Evolutionary conservation across 2,888 invertebrate genomes (phyloP), one percentile per base, ranked within the genome.

Genomic region (Caenorhabditis virilis): DNA sequence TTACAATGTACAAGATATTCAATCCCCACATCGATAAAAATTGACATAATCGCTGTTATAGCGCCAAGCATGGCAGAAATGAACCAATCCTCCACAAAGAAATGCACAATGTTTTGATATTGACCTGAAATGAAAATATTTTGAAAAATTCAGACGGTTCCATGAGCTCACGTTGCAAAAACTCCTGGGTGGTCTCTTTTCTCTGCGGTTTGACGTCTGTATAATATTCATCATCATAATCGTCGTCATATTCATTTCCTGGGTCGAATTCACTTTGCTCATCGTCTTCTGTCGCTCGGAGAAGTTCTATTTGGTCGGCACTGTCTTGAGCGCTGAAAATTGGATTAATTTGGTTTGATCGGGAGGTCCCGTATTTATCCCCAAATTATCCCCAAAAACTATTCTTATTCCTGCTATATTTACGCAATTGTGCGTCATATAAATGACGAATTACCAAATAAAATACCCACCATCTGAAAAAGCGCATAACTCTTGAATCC

Each of bases 71-170:
- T 70, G 1, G 84, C 84, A 39, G 85, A 78, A 56, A 86, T 84
- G 57, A 85, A 82, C 85, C 85, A 86, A 69, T 86, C 86, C 69
- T 86, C 86, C 38, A 82, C 79, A 57, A 82, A 72, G 68, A 82
- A 82, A 57, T 82, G 79, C 38, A 78, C 72, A 48, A 80, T 47
- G 50, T 81, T 81, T 47, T 74, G 72, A 64, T 67, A 72, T 46
- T 80, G 78, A 20, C 77, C 77, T 77, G 55, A 0, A 71, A 63
- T 22, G 3, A 42, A 30, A 30, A 30, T 16, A 13, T n/a, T n/a
- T 30, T 7, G 18, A 27, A 25, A 30, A 2, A 27, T 9, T 25
- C 2, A 7, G 25, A 23, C 27, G 20, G 30, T 27, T 25, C 7
- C 3, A 18, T 35, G 13, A 1, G 20, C 41, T 45, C 15, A 66